Evolutionary conservation across 2,113 vertebrate genomes (phyloP).

Genomic region (Acrocephalus kingi): DNA sequence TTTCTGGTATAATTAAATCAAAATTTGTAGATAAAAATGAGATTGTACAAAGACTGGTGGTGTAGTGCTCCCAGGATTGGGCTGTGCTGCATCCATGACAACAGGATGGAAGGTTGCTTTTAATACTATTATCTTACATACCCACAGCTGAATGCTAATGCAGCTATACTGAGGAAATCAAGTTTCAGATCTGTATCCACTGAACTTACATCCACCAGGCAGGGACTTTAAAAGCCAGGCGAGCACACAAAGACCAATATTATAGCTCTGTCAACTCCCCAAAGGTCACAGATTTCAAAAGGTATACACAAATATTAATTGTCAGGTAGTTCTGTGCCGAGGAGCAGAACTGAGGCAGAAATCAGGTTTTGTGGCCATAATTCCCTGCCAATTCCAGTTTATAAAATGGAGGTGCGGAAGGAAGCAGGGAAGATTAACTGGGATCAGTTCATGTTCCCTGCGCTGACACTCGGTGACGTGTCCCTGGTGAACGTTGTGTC

Average conservation of each 20-base stretch:
- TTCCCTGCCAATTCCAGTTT: slow-evolving; percentile 13
- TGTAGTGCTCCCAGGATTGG: slow-evolving; percentile 62
- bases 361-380: slow-evolving; percentile 39
- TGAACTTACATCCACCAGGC: slow-evolving; percentile 70
- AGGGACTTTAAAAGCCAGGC: slow-evolving; percentile 56
- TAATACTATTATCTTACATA: slow-evolving; percentile 85
- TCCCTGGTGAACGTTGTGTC: neutral
- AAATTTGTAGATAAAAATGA: slow-evolving; percentile 76
- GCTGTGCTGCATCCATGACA: slow-evolving; percentile 83
- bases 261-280: slow-evolving; percentile 46
- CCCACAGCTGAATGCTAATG: slow-evolving; percentile 82
- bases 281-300: slow-evolving; percentile 62
- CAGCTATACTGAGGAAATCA: slow-evolving; percentile 75
- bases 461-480: neutral
- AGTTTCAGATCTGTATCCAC: slow-evolving; percentile 77
- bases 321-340: slow-evolving; percentile 19
- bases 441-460: neutral
- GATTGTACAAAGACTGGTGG: slow-evolving; percentile 67
- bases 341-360: slow-evolving; percentile 22
- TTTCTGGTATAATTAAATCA: slow-evolving; percentile 73
- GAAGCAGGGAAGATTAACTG: slow-evolving; percentile 40
- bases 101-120: slow-evolving; percentile 80
- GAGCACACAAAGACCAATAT: slow-evolving; percentile 54
- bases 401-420: slow-evolving; percentile 10
- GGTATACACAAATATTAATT: slow-evolving; percentile 32